A percentile compares a stretch with the other conserved stretches of the same genome.
Evolutionary conservation across 2,113 vertebrate species (phyloP).

Genomic region (Siphamia tubifer): DNA sequence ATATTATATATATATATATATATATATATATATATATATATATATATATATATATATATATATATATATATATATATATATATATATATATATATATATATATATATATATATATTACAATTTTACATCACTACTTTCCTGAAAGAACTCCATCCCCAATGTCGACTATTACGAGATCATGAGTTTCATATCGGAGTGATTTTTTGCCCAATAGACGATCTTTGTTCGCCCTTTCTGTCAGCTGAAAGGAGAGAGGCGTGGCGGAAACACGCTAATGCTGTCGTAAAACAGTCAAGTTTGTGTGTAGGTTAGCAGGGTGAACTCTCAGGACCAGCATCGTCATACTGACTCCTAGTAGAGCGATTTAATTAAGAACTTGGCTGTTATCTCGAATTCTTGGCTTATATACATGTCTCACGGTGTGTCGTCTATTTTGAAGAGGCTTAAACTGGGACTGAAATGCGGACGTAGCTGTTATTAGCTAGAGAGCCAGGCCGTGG

Average conservation of each 20-base stretch:
- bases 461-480: conserved; percentile 48
- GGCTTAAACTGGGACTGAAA: conserved; percentile 10
- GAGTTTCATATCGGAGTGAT: neutral
- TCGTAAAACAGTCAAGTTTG: neutral
- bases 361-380: neutral
- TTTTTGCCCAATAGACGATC: conserved; percentile 10
- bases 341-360: neutral
- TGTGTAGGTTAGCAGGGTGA: conserved; percentile 6
- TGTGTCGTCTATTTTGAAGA: neutral
- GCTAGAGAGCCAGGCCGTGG: conserved; percentile 43
- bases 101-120: too few relatives aligned
- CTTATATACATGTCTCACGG: neutral
- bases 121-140: neutral
- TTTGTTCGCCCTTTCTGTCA: neutral
- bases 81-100: too few relatives aligned
- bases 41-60: too few relatives aligned
- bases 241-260: conserved; percentile 42
- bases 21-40: too few relatives aligned
- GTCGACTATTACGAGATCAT: accelerated
- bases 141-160: accelerated
- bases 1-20: too few relatives aligned
- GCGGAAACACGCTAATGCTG: neutral
- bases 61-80: too few relatives aligned
- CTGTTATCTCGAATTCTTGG: too few relatives aligned
- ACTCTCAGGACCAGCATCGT: neutral